phyloP scores from a whole-genome alignment of 1,140 invertebrate species.

The Hormaphis cornu region DNA sequence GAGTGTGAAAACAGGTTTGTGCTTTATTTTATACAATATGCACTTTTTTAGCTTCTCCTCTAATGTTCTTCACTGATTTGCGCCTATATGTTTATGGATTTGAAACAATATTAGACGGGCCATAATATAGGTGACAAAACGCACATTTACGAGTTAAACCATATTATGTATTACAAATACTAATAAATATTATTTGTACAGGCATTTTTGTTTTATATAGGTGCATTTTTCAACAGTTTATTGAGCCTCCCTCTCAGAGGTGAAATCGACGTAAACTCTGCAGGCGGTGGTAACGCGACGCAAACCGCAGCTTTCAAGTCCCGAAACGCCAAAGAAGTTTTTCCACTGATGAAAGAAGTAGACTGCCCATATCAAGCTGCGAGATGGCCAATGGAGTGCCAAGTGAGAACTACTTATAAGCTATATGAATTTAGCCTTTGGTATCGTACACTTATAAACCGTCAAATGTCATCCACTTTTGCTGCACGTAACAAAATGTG shows the following conservation, averaged over 20 bases:
- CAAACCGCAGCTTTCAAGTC: constrained; percentile 48
- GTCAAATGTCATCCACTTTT: too few species aligned
- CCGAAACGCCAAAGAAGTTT: constrained; percentile 57
- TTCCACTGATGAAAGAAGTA: constrained; percentile 55
- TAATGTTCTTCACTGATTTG: too few species aligned
- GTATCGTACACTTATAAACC: neutral
- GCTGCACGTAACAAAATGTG: too few species aligned
- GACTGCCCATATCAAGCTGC: constrained; percentile 61
- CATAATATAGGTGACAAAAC: too few species aligned
- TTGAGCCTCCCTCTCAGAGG: constrained; percentile 52
- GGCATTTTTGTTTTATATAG: constrained; percentile 37
- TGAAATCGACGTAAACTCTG: constrained; percentile 56
- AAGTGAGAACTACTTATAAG: constrained; percentile 47
- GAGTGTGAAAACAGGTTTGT: too few species aligned
- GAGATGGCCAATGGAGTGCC: constrained; percentile 80
- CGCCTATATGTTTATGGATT: too few species aligned
- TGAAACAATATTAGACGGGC: too few species aligned
- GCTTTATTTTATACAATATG: neutral
- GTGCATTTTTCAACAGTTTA: constrained; percentile 49
- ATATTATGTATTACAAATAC: too few species aligned
- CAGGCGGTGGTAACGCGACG: constrained; percentile 49
- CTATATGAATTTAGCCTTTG: neutral
- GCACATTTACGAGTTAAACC: too few species aligned
- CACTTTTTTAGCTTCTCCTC: too few species aligned
- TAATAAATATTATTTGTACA: too few species aligned